Evolutionary conservation across 1,140 invertebrate species (phyloP).

Genomic region (Diprion similis): DNA sequence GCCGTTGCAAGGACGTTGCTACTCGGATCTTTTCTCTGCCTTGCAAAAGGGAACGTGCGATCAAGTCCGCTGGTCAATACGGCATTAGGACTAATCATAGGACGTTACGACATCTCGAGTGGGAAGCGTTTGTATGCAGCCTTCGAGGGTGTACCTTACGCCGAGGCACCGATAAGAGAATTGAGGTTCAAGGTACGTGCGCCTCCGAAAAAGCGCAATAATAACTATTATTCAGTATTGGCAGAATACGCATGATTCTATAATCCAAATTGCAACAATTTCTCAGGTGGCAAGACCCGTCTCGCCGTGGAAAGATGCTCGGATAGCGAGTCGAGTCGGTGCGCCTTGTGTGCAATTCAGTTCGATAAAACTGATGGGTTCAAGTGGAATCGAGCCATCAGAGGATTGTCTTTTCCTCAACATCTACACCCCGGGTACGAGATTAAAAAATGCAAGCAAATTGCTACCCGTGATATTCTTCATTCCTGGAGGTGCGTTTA

Average conservation of each 20-base stretch:
- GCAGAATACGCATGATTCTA: not conserved
- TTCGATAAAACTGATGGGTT: no score
- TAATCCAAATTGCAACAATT: not conserved
- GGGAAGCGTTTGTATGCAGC: constrained; percentile 65
- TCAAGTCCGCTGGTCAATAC: not conserved
- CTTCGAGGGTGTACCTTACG: constrained; percentile 89
- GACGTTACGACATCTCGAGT: not conserved
- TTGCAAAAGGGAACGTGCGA: not conserved
- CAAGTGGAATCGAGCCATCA: constrained; percentile 55
- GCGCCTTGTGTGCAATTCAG: constrained; percentile 81
- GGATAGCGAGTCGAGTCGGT: constrained; percentile 82
- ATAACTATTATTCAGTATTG: not conserved
- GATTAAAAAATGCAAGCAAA: not conserved
- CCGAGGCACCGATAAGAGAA: constrained; percentile 79
- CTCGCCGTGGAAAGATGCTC: constrained; percentile 37
- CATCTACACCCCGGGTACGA: constrained; percentile 63
- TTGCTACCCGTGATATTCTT: constrained; percentile 34
- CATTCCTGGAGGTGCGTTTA: constrained; percentile 63
- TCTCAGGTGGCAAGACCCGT: not conserved
- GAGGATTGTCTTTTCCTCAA: constrained; percentile 77
- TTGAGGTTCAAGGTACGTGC: constrained; percentile 75
- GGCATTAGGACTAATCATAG: not conserved
- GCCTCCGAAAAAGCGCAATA: not conserved
- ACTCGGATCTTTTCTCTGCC: not conserved
- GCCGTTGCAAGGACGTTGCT: not conserved